Base-by-base conservation (phyloP, 2,113 vertebrate genomes). In the Eudorcas thomsonii region DNA sequence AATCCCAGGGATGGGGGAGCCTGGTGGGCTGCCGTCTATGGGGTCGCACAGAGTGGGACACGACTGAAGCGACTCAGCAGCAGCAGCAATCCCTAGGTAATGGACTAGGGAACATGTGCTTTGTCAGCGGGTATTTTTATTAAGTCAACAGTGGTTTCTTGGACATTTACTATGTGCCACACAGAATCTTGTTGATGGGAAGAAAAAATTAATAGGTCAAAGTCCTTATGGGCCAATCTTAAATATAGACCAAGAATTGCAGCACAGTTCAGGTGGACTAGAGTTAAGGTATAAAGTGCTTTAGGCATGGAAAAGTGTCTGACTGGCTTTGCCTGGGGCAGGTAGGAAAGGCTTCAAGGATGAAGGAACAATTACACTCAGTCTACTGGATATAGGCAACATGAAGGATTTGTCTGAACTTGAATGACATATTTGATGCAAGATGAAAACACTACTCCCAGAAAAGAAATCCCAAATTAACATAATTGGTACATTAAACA, bases 211-310 rank as follows among this genome's bases (percentile, higher is more conserved):
- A 94, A 78, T 39, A 85, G 13, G 10, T 59, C 87, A 92, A 74
- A 92, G 25, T 93, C 28, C 33, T 96, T 55, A 54, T 81, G 25
- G 28, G 8, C 57, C 17, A 59, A 78, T 59, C 50, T 94, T 54
- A 95, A 96, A 80, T 89, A 89, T 33, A 94, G 92, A 92, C 25
- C 81, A 84, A 82, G 62, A 85, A 45, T 74, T 74, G 8, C 43
- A 71, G 50, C n/a, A 93, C 36, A 62, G 30, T 83, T 78, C 48
- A 88, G 26, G 13, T 48, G 39, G 30, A 88, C 26, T 50, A 78
- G 6, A 91, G 62, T 62, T 84, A 92, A 88, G 30, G 3, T 8
- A 91, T 88, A 71, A 71, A 91, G 16, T 89, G 17, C 5, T 25
- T 81, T 26, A 39, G 39, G 45, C n/a, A 59, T 4, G 55, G 59